A percentile compares a stretch with the other conserved stretches of the same genome.
Conservation (phyloP, 2,797 vertebrate species). For the Sphaeramia orbicularis region DNA sequence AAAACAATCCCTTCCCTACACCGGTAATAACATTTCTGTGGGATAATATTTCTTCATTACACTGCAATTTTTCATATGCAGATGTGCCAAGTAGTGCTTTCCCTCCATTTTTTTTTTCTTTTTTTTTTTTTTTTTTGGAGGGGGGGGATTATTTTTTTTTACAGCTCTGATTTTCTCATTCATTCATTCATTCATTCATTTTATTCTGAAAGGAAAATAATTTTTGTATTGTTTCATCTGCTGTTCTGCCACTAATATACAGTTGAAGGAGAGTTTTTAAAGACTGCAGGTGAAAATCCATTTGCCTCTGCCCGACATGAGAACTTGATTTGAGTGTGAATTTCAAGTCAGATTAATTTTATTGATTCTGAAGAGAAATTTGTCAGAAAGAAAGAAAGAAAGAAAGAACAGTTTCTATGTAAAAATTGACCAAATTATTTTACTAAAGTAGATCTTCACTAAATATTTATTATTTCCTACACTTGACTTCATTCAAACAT, state of each 20-base stretch:
- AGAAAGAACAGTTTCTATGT: too few relatives aligned
- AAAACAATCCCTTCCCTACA: slow-evolving; percentile 43
- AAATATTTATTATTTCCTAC: background rate
- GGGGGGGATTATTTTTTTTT: slow-evolving; percentile 23
- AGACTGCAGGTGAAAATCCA: slow-evolving; percentile 1
- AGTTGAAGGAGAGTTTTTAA: too few relatives aligned
- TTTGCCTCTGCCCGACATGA: background rate
- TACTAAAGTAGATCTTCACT: background rate
- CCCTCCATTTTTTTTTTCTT: slow-evolving; percentile 30
- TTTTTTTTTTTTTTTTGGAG: too few relatives aligned
- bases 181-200: too few relatives aligned
- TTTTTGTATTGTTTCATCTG: slow-evolving; percentile 31
- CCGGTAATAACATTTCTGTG: slow-evolving; percentile 58
- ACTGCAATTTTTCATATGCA: slow-evolving; percentile 58
- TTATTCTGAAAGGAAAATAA: too few relatives aligned
- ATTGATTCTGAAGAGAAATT: too few relatives aligned
- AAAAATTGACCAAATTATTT: too few relatives aligned
- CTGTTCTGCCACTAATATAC: slow-evolving; percentile 12
- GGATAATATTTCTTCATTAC: slow-evolving; percentile 76
- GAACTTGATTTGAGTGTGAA: background rate
- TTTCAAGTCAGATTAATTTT: too few relatives aligned
- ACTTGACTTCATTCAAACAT: too few relatives aligned
- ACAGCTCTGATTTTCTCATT: slow-evolving; percentile 13
- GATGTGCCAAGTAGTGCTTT: slow-evolving; percentile 49
- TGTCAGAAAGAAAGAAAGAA: too few relatives aligned